These are phyloP conservation scores for Lichenostomus cassidix DNA, from an alignment of 2,113 vertebrate genomes.

Conservation along the genomic window DNA sequence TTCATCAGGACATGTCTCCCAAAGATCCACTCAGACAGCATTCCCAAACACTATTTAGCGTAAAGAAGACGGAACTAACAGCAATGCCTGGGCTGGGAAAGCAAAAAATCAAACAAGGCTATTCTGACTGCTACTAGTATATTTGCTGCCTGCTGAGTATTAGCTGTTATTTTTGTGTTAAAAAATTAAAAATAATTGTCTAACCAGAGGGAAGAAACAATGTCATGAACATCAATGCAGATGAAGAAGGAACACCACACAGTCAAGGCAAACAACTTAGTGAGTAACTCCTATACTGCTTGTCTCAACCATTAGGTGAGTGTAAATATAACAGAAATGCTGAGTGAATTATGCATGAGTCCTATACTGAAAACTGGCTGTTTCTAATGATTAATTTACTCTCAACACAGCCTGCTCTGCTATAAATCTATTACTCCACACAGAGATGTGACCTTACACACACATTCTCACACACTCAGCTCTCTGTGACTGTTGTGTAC, in stretches of 20 bases:
- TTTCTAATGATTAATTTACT: neutral
- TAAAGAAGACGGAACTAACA: neutral
- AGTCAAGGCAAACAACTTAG: neutral
- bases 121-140: neutral
- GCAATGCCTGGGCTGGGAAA: neutral
- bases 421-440: neutral
- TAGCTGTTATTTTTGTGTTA: neutral
- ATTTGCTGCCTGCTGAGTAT: neutral
- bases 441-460: neutral
- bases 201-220: neutral
- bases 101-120: neutral
- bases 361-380: neutral
- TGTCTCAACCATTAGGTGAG: neutral
- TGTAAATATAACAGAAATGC: neutral
- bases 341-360: neutral
- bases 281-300: neutral
- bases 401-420: neutral
- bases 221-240: neutral
- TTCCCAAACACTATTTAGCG: neutral
- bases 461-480: neutral
- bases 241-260: rapidly evolving
- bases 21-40: neutral
- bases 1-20: neutral
- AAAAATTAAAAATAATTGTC: neutral
- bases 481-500: neutral